These are phyloP conservation scores for Rachycentron canadum DNA, from an alignment of 2,797 vertebrate species.

Conservation along the genomic window DNA sequence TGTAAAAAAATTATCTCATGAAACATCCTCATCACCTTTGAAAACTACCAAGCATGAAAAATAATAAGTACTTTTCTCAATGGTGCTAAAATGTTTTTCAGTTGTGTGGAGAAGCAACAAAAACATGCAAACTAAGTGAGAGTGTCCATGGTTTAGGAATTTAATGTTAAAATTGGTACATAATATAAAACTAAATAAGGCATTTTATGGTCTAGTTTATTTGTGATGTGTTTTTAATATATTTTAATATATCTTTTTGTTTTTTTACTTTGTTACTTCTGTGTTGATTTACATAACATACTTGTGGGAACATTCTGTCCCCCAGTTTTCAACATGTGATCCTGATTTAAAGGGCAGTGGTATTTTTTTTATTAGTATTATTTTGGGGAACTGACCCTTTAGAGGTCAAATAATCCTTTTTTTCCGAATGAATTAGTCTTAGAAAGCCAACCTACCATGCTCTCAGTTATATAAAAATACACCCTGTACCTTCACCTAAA, in stretches of 20 bases:
- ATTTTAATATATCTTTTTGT: too few relatives aligned
- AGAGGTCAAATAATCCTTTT: not conserved
- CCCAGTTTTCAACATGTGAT: too few relatives aligned
- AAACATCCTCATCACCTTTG: not conserved
- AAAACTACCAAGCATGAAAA: not conserved
- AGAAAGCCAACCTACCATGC: not conserved
- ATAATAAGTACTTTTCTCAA: not conserved
- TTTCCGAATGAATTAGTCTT: too few relatives aligned
- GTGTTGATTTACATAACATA: too few relatives aligned
- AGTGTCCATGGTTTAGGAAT: not conserved
- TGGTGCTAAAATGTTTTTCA: not conserved
- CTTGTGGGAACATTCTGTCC: too few relatives aligned
- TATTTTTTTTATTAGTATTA: too few relatives aligned
- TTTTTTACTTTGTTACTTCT: too few relatives aligned
- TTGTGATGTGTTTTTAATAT: too few relatives aligned
- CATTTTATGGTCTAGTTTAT: not conserved
- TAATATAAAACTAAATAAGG: not conserved
- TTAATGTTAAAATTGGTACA: not conserved
- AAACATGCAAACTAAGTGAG: not conserved
- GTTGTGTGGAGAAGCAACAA: not conserved
- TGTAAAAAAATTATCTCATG: slow-evolving; percentile 1
- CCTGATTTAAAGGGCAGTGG: too few relatives aligned
- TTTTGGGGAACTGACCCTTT: not conserved
- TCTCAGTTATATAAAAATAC: not conserved
- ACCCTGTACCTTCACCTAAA: not conserved